Conservation (phyloP, 2,888 invertebrate genomes). For the Eurytoma californica region DNA sequence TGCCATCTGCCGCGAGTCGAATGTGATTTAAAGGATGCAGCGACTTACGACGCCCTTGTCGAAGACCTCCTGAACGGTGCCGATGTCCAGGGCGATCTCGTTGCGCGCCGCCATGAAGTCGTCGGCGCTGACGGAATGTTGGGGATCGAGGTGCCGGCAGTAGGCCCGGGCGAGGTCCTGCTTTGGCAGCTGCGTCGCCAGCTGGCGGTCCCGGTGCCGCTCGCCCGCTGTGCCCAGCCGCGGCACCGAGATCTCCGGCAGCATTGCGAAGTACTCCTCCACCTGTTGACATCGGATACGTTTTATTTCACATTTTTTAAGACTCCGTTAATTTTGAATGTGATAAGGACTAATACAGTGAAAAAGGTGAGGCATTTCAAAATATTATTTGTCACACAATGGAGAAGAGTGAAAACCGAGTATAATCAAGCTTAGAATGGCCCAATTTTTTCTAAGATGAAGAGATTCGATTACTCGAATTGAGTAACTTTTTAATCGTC, state of each 20-base stretch:
- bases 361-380: too few relatives aligned
- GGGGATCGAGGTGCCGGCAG: conserved; percentile 89
- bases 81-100: conserved; percentile 96
- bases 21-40: not conserved
- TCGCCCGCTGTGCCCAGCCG: conserved; percentile 87
- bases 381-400: too few relatives aligned
- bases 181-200: conserved; percentile 93
- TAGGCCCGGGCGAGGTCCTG: conserved; percentile 94
- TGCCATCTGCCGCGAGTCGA: not conserved
- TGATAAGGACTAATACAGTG: too few relatives aligned
- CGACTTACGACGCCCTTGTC: conserved; percentile 68
- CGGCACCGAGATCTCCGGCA: conserved; percentile 84
- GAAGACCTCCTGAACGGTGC: conserved; percentile 75
- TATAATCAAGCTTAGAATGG: too few relatives aligned
- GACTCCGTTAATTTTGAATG: too few relatives aligned
- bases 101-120: conserved; percentile 96
- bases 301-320: not conserved
- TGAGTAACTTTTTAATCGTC: too few relatives aligned
- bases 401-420: too few relatives aligned
- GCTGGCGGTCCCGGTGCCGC: conserved; percentile 86
- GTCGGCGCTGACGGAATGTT: conserved; percentile 88
- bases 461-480: too few relatives aligned
- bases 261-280: conserved; percentile 93
- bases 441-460: too few relatives aligned
- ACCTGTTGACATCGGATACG: conserved; percentile 78